phyloP scores from a whole-genome alignment of 2,113 vertebrate species.

The Festucalex cinctus region DNA sequence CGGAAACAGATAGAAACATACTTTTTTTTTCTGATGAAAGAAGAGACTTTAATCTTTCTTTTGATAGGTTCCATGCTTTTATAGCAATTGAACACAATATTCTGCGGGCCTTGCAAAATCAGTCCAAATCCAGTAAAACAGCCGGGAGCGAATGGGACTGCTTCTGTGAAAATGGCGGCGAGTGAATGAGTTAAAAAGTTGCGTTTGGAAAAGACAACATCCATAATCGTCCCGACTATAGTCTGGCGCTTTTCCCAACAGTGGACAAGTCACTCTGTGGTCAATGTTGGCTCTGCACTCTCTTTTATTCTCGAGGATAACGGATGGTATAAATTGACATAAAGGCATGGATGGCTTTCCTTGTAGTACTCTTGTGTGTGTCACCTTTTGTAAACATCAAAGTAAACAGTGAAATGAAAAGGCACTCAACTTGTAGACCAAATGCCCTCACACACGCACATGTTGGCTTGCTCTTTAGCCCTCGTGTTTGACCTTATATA shows the following conservation, averaged over 20 bases:
- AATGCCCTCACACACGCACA: not conserved
- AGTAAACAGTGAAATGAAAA: conserved; percentile 4
- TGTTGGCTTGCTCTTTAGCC: not conserved
- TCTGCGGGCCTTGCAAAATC: no score
- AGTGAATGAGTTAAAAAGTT: no score
- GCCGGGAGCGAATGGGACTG: no score
- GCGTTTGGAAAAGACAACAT: not conserved
- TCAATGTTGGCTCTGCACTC: conserved; percentile 35
- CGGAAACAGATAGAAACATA: no score
- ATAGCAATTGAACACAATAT: no score
- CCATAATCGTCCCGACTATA: not conserved
- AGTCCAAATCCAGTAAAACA: no score
- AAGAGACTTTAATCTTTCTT: no score
- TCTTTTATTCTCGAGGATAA: conserved; percentile 42
- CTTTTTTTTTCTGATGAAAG: no score
- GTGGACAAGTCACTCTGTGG: conserved; percentile 34
- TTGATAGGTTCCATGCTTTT: no score
- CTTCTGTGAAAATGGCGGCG: no score
- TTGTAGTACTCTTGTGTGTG: conserved; percentile 23
- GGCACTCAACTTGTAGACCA: not conserved
- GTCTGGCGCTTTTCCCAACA: conserved; percentile 32
- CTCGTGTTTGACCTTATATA: not conserved
- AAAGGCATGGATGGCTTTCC: conserved; percentile 9
- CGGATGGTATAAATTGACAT: conserved; percentile 25
- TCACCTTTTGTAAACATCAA: conserved; percentile 20